Base-by-base conservation (phyloP, 2,888 invertebrate species). In the Vanessa cardui region DNA sequence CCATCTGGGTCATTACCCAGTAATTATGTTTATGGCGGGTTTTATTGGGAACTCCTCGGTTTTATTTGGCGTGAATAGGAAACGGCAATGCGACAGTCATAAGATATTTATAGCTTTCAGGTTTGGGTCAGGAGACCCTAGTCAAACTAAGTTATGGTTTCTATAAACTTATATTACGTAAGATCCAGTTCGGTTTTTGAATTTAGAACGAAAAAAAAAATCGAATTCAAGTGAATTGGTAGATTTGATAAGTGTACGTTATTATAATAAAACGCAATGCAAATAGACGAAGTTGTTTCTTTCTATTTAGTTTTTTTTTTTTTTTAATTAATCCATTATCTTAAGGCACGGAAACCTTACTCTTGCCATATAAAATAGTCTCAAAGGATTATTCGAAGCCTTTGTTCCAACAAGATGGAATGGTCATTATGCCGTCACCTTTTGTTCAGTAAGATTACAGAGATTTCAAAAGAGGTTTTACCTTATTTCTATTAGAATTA, bases 1-100 rank as follows among this genome's bases (percentile, higher is more conserved):
- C 81, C 83, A 77, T 73, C 74, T 71, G 75, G 81, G 77, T 82
- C 87, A 84, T 88, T 88, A 87, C 83, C 79, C 79, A 77, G 78
- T 87, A 86, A 88, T 89, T 85, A 84, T 84, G 83, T 86, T 85
- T 81, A 84, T 81, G 78, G 79, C 74, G 77, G 76, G 79, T 82
- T 80, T 82, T 81, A 80, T 78, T 70, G 59, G 71, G 80, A 66
- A 65, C 64, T 68, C 58, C 68, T 71, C 62, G 69, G 69, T 71
- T 72, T 73, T 72, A 74, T 74, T 72, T 70, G 66, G 68, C 69
- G 70, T 74, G 71, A 74, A 70, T 64, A 62, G 58, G 52, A 39
- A 69, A 62, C 66, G 62, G 59, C 58, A 58, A 50, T 62, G 69
- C 47, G 58, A 60, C 44, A 31, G 63, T 69, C 66, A 63, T 69